Evolutionary conservation across 2,888 invertebrate genomes (phyloP).

Genomic region (Tipula confusa): DNA sequence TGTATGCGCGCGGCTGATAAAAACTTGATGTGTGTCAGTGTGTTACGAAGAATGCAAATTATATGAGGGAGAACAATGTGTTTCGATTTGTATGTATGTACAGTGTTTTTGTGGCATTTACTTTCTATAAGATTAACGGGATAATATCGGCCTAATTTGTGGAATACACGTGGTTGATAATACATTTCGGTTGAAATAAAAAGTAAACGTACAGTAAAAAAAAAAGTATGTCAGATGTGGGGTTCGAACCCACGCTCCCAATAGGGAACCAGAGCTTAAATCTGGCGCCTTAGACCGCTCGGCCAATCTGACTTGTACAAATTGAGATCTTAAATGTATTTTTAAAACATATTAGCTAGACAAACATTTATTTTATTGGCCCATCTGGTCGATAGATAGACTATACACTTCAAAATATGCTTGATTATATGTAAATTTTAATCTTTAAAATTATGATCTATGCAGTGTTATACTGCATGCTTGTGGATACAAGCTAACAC

Average conservation of each 20-base stretch:
- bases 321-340: too few species aligned
- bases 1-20: neutral
- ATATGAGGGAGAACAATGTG: neutral
- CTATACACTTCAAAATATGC: too few species aligned
- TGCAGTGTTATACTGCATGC: too few species aligned
- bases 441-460: too few species aligned
- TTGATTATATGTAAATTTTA: too few species aligned
- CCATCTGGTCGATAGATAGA: too few species aligned
- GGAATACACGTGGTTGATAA: neutral
- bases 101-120: neutral
- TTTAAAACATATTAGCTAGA: too few species aligned
- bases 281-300: constrained; percentile 32
- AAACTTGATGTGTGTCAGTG: neutral
- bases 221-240: constrained; percentile 21
- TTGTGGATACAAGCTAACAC: too few species aligned
- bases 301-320: constrained; percentile 31
- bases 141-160: neutral
- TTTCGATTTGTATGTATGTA: neutral
- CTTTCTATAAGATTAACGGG: neutral
- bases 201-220: neutral
- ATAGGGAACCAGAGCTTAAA: constrained; percentile 31
- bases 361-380: too few species aligned
- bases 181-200: neutral
- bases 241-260: constrained; percentile 31
- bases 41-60: neutral